Conservation (phyloP, 2,888 invertebrate species). For the Prenolepis imparis region DNA sequence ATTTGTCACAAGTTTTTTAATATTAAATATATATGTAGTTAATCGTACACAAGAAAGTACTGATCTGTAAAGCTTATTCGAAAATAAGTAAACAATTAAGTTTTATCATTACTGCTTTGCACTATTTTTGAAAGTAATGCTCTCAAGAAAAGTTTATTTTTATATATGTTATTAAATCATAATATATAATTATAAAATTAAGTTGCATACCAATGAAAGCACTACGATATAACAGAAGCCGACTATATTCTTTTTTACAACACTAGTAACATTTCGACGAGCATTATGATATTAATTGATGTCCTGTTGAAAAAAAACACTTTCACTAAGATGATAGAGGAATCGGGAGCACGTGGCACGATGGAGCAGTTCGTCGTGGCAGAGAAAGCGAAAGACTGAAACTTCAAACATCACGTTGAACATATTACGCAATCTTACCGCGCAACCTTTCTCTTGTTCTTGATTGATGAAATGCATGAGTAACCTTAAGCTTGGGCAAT, state of each 20-base stretch:
- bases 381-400: conserved; percentile 86
- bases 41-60: neutral
- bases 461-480: neutral
- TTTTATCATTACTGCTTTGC: neutral
- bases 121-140: neutral
- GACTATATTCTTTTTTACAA: neutral
- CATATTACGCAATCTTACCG: conserved; percentile 81
- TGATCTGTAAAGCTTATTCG: neutral
- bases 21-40: neutral
- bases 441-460: conserved; percentile 9
- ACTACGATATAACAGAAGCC: too few species aligned
- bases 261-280: neutral
- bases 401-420: conserved; percentile 80
- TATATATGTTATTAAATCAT: neutral
- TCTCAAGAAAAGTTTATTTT: neutral
- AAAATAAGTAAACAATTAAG: neutral
- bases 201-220: neutral
- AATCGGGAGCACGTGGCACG: conserved; percentile 73
- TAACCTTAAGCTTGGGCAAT: neutral
- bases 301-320: neutral
- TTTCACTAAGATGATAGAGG: conserved; percentile 10
- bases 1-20: neutral
- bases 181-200: neutral
- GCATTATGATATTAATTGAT: neutral
- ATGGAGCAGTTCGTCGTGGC: conserved; percentile 78